These are phyloP conservation scores for Chroicocephalus ridibundus DNA, from an alignment of 2,113 vertebrate genomes.

Conservation along the genomic window DNA sequence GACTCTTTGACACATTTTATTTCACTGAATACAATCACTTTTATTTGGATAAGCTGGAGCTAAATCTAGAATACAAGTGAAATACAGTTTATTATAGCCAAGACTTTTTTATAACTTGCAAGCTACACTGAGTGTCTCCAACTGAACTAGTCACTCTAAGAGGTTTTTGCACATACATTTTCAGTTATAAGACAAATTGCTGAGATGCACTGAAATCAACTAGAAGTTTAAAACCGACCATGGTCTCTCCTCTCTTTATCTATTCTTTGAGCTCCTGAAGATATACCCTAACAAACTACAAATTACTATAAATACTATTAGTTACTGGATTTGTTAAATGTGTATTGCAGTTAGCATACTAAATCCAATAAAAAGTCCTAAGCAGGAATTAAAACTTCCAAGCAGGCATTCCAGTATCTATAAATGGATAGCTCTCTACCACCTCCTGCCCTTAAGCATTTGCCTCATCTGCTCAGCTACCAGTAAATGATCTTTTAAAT, in stretches of 20 bases:
- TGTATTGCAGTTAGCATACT: neutral
- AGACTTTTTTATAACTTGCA: neutral
- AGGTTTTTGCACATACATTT: neutral
- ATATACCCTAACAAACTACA: neutral
- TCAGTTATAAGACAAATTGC: neutral
- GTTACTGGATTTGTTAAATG: neutral
- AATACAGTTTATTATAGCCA: neutral
- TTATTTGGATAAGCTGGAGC: neutral
- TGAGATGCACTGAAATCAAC: neutral
- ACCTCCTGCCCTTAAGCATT: neutral
- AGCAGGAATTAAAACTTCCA: neutral
- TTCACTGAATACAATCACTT: neutral
- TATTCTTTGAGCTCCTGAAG: neutral
- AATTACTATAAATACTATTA: neutral
- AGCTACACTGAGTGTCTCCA: neutral
- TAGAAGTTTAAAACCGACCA: neutral
- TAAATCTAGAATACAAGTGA: neutral
- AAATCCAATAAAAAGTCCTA: neutral
- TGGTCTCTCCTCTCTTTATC: neutral
- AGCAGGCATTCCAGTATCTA: neutral
- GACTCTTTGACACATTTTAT: neutral
- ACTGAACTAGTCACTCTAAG: neutral
- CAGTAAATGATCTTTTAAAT: neutral
- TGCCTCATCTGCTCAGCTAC: neutral
- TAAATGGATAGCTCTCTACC: neutral